Conservation (phyloP, 2,888 invertebrate genomes). For the Aspidiotus destructor region DNA sequence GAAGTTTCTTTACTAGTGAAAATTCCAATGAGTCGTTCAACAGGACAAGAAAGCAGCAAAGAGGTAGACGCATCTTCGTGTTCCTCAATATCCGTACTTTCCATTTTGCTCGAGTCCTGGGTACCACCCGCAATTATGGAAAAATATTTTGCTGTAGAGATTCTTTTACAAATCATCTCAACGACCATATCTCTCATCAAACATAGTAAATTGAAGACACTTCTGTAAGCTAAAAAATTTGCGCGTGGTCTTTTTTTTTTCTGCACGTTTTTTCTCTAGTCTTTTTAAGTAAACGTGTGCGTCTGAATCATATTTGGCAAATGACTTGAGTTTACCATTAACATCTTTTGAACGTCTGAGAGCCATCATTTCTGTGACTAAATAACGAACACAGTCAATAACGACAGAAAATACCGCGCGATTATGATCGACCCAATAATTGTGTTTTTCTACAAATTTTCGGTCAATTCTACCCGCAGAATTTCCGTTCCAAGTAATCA, state of each 20-base stretch:
- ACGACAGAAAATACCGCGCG: not conserved
- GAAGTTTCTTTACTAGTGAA: constrained; percentile 3
- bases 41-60: not conserved
- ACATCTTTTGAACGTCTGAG: not conserved
- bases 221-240: not conserved
- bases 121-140: not conserved
- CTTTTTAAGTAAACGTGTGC: not conserved
- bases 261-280: not conserved
- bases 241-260: not conserved
- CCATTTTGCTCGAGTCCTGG: constrained; percentile 7
- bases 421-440: not conserved
- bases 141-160: not conserved
- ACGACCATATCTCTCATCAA: not conserved
- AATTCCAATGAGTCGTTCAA: constrained; percentile 1
- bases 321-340: not conserved
- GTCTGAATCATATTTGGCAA: not conserved
- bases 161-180: not conserved
- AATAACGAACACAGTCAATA: not conserved
- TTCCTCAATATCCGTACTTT: constrained; percentile 1
- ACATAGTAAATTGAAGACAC: not conserved
- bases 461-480: not conserved
- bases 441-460: not conserved
- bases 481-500: no score
- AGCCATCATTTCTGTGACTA: not conserved
- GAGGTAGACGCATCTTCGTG: not conserved